Evolutionary conservation across 2,797 vertebrate species (phyloP).

Genomic region (Etheostoma perlongum): DNA sequence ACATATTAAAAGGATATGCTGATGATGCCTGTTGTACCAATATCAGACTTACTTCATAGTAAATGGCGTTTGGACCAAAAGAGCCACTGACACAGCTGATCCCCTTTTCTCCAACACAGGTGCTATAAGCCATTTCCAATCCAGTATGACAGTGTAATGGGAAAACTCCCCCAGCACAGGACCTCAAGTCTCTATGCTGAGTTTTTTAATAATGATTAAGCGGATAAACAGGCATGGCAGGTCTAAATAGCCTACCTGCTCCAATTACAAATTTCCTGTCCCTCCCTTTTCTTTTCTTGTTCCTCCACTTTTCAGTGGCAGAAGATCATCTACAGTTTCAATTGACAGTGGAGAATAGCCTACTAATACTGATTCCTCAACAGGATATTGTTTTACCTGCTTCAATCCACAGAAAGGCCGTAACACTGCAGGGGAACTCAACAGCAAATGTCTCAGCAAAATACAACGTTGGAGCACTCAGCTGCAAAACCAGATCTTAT

Average conservation of each 20-base stretch:
- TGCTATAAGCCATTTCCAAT: not conserved
- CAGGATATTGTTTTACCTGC: not conserved
- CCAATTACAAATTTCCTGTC: conserved; percentile 15
- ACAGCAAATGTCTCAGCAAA: not conserved
- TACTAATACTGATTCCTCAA: not conserved
- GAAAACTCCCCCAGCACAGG: rapidly evolving
- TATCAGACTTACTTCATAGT: conserved; percentile 51
- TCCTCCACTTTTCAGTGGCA: not conserved
- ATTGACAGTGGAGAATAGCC: not conserved
- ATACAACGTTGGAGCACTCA: not conserved
- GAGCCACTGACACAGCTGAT: not conserved
- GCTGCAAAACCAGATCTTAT: not conserved
- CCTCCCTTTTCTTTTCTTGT: conserved; percentile 26
- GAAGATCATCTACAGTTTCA: not conserved
- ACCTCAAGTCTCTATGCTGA: rapidly evolving
- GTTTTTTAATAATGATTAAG: conserved; percentile 1
- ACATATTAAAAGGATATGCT: not conserved
- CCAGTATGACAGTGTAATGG: not conserved
- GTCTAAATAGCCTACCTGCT: conserved; percentile 26
- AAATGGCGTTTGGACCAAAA: not conserved
- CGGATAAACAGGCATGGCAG: conserved; percentile 53
- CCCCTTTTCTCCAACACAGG: not conserved
- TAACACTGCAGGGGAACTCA: not conserved
- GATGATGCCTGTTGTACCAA: not conserved
- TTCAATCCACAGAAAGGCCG: not conserved